phyloP scores from a whole-genome alignment of 2,113 vertebrate species.

The Parus major region DNA sequence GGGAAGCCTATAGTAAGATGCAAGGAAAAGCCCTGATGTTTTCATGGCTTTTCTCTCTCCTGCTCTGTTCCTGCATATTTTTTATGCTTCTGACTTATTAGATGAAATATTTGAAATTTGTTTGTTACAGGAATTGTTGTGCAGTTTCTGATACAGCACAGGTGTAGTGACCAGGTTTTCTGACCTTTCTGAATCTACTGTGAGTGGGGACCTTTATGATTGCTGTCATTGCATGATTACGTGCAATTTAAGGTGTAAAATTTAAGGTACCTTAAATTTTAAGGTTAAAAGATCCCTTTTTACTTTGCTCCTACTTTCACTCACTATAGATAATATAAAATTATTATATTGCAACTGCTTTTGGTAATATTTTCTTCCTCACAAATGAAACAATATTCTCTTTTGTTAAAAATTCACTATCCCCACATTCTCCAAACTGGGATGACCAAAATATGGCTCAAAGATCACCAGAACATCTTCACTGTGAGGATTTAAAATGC shows the following conservation, averaged over 20 bases:
- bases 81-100: not conserved
- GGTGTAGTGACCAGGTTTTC: not conserved
- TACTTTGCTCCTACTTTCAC: not conserved
- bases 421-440: not conserved
- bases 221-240: not conserved
- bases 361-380: not conserved
- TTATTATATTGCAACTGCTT: not conserved
- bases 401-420: not conserved
- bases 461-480: not conserved
- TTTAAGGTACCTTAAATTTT: not conserved
- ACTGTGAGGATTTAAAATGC: not conserved
- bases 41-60: not conserved
- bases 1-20: not conserved
- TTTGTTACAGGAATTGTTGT: not conserved
- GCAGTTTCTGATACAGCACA: not conserved
- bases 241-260: not conserved
- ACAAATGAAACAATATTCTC: not conserved
- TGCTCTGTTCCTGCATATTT: not conserved
- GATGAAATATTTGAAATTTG: not conserved
- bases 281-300: not conserved
- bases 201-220: not conserved
- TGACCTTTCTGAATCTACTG: not conserved
- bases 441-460: not conserved
- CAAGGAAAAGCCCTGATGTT: not conserved
- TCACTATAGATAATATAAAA: not conserved